Evolutionary conservation across 2,113 vertebrate species (phyloP), one percentile per base, ranked within the genome.

Genomic region (Tapirus terrestris): DNA sequence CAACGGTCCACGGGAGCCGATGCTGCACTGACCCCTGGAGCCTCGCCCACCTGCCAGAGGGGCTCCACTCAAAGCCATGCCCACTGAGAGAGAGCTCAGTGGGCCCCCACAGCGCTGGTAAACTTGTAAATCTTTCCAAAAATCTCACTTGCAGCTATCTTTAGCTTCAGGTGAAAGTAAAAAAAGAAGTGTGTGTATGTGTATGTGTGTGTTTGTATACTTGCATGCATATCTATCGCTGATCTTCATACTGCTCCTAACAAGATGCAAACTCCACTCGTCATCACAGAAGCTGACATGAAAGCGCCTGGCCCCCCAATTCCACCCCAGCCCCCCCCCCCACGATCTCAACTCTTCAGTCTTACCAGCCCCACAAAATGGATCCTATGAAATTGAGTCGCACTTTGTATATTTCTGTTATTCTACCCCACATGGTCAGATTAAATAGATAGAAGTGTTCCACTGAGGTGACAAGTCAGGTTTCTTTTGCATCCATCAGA

Each of bases 101-200:
- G 0, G 0, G 29, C 58, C 12, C 33, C 20, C 2, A 18, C 1
- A 10, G 18, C 9, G 14, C 14, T 12, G 0, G 0, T 17, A 29
- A 90, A 53, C 56, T 27, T 60, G 29, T 43, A n/a, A 21, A 21
- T 39, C 33, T n/a, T 43, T 31, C 73, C 33, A 43, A 56, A 80
- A 63, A 31, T 61, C 48, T 68, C 86, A 21, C 56, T 72, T 33
- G 23, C 27, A 79, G 45, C 51, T 61, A 9, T 84, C 43, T 56
- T 83, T 27, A 27, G 25, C 6, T 60, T 51, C 33, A n/a, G 6
- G 17, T 23, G 27, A 73, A 51, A 84, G 25, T 70, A 33, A 33
- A 36, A 85, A 14, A 93, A 36, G 61, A 5, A 16, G 12, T 43
- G 45, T 36, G 25, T 17, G 27, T 14, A 51, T 17, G 14, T 17